phyloP scores from a whole-genome alignment of 1,140 invertebrate species.

The Drosophila pseudoobscura region DNA sequence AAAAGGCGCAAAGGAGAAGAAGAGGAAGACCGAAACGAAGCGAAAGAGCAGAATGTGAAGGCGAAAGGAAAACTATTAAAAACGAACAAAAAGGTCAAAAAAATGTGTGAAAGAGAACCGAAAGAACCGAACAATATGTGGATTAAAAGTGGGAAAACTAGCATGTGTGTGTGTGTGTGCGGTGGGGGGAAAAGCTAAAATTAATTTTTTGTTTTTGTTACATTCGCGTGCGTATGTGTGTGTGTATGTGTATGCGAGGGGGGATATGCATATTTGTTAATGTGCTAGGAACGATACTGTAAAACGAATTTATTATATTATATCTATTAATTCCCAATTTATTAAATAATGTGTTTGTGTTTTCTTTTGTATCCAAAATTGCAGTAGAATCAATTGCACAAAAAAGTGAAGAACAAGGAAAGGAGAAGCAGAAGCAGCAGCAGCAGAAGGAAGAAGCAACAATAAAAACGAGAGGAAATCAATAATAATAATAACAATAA shows the following conservation, averaged over 20 bases:
- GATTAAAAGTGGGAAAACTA: conserved; percentile 72
- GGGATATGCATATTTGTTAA: not conserved
- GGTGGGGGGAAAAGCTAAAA: conserved; percentile 72
- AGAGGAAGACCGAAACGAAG: conserved; percentile 4
- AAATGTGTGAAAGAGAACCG: conserved; percentile 8
- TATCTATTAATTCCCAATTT: conserved; percentile 44
- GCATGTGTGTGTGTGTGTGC: conserved; percentile 26
- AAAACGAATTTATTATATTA: conserved; percentile 73
- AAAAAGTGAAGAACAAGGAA: conserved; percentile 33
- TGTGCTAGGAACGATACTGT: conserved; percentile 51
- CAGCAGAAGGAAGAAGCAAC: conserved; percentile 13
- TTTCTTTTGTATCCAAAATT: conserved; percentile 17
- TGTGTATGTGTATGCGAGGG: conserved; percentile 16
- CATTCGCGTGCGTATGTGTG: conserved; percentile 41
- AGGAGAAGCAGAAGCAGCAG: conserved; percentile 9
- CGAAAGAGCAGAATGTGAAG: conserved; percentile 12
- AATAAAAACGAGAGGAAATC: conserved; percentile 34
- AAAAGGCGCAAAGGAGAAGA: conserved; percentile 19
- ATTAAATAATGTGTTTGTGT: conserved; percentile 32
- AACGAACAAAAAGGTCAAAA: conserved; percentile 55
- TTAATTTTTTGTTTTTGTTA: conserved; percentile 80
- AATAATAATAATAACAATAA: conserved; percentile 51
- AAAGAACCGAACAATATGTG: conserved; percentile 63
- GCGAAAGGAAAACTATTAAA: conserved; percentile 41
- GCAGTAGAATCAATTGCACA: conserved; percentile 58